Evolutionary conservation across 2,113 vertebrate species (phyloP).

Genomic region (Cebidichthys violaceus): DNA sequence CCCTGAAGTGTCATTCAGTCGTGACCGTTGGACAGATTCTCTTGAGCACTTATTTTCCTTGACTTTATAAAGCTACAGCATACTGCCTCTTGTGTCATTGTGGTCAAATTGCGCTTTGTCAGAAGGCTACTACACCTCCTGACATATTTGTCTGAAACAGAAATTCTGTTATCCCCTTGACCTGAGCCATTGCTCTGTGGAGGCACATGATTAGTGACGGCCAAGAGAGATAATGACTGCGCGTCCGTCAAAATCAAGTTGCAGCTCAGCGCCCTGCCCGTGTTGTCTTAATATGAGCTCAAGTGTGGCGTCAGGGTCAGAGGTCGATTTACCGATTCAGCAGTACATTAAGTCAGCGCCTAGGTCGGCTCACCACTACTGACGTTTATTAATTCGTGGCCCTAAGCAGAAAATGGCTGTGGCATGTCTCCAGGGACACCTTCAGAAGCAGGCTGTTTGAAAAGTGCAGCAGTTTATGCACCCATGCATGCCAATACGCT

Average conservation of each 20-base stretch:
- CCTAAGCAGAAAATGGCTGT: slow-evolving; percentile 67
- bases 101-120: slow-evolving; percentile 5
- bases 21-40: slow-evolving; percentile 11
- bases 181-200: slow-evolving; percentile 58
- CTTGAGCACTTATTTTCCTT: slow-evolving; percentile 30
- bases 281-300: slow-evolving; percentile 76
- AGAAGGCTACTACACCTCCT: slow-evolving; percentile 21
- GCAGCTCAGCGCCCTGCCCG: slow-evolving; percentile 57
- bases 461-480: slow-evolving; percentile 32
- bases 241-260: slow-evolving; percentile 79
- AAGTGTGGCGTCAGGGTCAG: slow-evolving; percentile 74
- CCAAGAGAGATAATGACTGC: slow-evolving; percentile 74
- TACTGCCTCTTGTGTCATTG: slow-evolving; percentile 21
- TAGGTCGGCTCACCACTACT: slow-evolving; percentile 64
- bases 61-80: slow-evolving; percentile 21
- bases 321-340: slow-evolving; percentile 76
- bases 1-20: slow-evolving; percentile 9
- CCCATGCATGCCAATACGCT: slow-evolving; percentile 53
- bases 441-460: slow-evolving; percentile 36
- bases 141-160: slow-evolving; percentile 47
- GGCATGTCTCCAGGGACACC: slow-evolving; percentile 59
- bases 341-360: slow-evolving; percentile 77
- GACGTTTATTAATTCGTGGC: slow-evolving; percentile 81
- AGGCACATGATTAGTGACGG: slow-evolving; percentile 67
- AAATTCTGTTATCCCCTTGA: slow-evolving; percentile 56